Conservation (phyloP, 1,140 invertebrate species). For the Zaprionus taronus region DNA sequence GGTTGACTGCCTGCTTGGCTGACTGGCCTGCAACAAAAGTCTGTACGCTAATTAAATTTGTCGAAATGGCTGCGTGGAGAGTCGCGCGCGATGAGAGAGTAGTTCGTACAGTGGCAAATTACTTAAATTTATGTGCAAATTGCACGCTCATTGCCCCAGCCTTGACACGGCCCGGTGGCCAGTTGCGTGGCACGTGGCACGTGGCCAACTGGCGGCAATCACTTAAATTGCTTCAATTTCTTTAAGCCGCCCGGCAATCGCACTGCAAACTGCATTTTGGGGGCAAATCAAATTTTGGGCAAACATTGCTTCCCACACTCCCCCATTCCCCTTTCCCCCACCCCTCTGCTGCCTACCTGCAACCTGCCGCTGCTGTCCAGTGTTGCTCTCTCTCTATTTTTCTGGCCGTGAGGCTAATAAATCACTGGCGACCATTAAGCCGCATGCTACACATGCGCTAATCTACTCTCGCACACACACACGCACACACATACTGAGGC, state of each 20-base stretch:
- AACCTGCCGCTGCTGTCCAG: no score
- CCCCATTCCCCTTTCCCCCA: no score
- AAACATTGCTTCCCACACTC: not conserved
- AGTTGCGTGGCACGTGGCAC: not conserved
- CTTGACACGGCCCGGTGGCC: not conserved
- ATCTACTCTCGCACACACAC: conserved; percentile 60
- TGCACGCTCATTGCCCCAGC: conserved; percentile 48
- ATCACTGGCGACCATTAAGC: conserved; percentile 74
- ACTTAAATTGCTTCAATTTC: conserved; percentile 39
- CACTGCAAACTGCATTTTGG: conserved; percentile 40
- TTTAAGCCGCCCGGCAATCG: conserved; percentile 5
- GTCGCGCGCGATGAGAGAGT: not conserved
- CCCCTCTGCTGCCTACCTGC: no score
- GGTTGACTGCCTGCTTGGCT: no score
- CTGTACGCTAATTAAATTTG: conserved; percentile 44
- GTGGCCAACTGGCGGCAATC: conserved; percentile 26
- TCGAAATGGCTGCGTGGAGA: conserved; percentile 12
- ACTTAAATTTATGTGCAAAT: conserved; percentile 54
- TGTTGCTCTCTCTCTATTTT: conserved; percentile 20
- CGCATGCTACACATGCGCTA: conserved; percentile 72
- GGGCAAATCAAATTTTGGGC: conserved; percentile 43
- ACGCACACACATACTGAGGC: conserved; percentile 12
- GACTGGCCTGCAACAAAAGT: conserved; percentile 21
- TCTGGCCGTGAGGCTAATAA: conserved; percentile 55
- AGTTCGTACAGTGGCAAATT: conserved; percentile 38